Base-by-base conservation (phyloP, 2,797 vertebrate genomes). In the Silurus lanzhouensis region DNA sequence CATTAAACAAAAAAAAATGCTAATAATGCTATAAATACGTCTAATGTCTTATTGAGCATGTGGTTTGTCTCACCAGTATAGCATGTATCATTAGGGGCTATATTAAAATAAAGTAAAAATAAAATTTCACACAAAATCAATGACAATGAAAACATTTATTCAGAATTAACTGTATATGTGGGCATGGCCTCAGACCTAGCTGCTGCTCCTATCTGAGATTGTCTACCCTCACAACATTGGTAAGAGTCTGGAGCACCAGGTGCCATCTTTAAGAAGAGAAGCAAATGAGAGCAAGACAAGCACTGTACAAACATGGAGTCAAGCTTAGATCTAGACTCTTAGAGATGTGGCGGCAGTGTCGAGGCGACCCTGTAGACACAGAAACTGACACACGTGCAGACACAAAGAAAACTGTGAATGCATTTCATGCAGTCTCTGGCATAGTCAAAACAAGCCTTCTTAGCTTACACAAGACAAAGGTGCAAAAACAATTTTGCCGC, bases 231-330 rank as follows among this genome's bases (percentile, higher is more conserved):
- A 64, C 76, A 82, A 85, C 87, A 84, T 87, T 83, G 19, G 87
- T 74, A 79, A 75, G 60, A 77, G 55, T 27, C 82, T 81, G 61
- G 71, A 67, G 83, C 93, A 92, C 93, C 91, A 92, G 91, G 87
- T 91, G 88, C 91, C 93, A 92, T 91, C 91, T 91, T 92, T 96
- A 95, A 96, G 95, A 94, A 94, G 93, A 93, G 92, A 93, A 92
- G 92, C 94, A 96, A 94, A 94, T 93, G 92, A 91, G 84, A 90
- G 91, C 93, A 92, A 93, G 77, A 64, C 22, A 4, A 88, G 77
- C 88, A 60, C 83, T 90, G 91, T 66, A 22, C 7, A 52, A 81
- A 81, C 63, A 1, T 67, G 61, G 46, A 19, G n/a, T 20, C 92
- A 86, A 90, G 90, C 60, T 89, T 91, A 90, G 88, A 91, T 92